Evolutionary conservation across 2,888 invertebrate species (phyloP).

Genomic region (Drosophila rubida): DNA sequence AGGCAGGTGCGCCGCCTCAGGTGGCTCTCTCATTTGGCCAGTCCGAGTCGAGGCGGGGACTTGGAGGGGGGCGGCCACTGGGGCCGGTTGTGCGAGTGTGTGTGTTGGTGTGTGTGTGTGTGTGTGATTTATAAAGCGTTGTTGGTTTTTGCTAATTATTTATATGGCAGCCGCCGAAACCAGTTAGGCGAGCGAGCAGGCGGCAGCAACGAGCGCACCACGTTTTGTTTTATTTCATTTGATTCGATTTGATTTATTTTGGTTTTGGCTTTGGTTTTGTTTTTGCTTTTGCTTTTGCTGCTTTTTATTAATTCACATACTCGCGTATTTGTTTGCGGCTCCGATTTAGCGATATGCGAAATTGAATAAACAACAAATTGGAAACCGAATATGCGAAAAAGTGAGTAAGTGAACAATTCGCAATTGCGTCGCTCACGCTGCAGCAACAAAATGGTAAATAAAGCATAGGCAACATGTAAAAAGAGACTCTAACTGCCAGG

Average conservation of each 20-base stretch:
- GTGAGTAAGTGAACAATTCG: conserved; percentile 49
- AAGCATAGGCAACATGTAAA: neutral
- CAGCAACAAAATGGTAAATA: neutral
- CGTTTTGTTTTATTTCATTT: conserved; percentile 26
- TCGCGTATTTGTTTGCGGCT: conserved; percentile 11
- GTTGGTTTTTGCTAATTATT: conserved; percentile 78
- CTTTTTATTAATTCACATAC: conserved; percentile 46
- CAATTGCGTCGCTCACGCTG: conserved; percentile 34
- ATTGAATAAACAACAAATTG: conserved; percentile 55
- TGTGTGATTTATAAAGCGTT: conserved; percentile 66
- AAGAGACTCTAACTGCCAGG: neutral
- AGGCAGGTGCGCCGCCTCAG: conserved; percentile 44
- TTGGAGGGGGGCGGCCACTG: conserved; percentile 17
- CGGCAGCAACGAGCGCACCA: conserved; percentile 10
- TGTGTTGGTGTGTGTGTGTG: conserved; percentile 51
- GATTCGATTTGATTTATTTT: conserved; percentile 1
- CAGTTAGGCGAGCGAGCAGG: conserved; percentile 51
- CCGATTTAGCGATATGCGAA: conserved; percentile 23
- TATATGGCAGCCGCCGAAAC: conserved; percentile 67
- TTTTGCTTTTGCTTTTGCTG: conserved; percentile 17
- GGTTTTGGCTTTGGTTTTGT: neutral
- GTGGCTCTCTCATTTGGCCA: conserved; percentile 11
- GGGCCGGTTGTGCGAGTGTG: conserved; percentile 38
- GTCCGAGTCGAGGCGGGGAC: too few species aligned
- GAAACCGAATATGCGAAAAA: conserved; percentile 7